A percentile compares a stretch with the other conserved stretches of the same genome.
These are phyloP conservation scores for Drepanosiphum platanoidis DNA, from an alignment of 2,888 invertebrate genomes.

Conservation along the genomic window DNA sequence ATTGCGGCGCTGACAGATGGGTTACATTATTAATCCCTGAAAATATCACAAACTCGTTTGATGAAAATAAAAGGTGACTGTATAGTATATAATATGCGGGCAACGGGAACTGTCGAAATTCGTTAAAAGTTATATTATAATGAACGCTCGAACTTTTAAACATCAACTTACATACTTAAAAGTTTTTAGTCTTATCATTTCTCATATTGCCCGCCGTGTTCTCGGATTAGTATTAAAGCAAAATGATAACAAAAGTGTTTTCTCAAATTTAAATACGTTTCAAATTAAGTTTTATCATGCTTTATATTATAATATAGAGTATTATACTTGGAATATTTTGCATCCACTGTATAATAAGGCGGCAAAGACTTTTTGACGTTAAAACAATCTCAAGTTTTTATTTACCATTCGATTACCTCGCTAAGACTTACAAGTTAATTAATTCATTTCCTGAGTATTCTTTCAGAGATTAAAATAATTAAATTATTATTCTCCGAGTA, in stretches of 20 bases:
- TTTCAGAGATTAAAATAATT: slow-evolving; percentile 1
- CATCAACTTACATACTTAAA: background rate
- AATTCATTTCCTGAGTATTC: slow-evolving; percentile 6
- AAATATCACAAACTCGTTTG: background rate
- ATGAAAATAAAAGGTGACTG: background rate
- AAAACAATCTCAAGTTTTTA: slow-evolving; percentile 17
- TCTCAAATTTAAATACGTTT: slow-evolving; percentile 4
- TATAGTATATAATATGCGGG: no score
- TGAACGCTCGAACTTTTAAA: background rate
- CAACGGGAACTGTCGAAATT: background rate
- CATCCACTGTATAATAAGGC: background rate
- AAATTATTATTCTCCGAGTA: slow-evolving; percentile 15
- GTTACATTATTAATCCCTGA: background rate
- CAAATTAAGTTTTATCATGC: background rate
- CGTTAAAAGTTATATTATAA: background rate
- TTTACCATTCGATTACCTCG: slow-evolving; percentile 6
- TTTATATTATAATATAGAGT: background rate
- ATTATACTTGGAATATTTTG: slow-evolving; percentile 5
- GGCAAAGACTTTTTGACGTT: slow-evolving; percentile 27
- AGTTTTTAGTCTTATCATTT: slow-evolving; percentile 26
- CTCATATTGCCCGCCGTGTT: slow-evolving; percentile 6
- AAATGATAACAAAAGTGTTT: slow-evolving; percentile 24
- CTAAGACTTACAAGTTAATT: slow-evolving; percentile 19
- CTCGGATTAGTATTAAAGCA: slow-evolving; percentile 14
- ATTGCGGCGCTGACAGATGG: background rate